Evolutionary conservation across 64 coral and sea anemone species (phyloP), one percentile per base, ranked within the genome.

Genomic region (Dendronephthya gigantea): DNA sequence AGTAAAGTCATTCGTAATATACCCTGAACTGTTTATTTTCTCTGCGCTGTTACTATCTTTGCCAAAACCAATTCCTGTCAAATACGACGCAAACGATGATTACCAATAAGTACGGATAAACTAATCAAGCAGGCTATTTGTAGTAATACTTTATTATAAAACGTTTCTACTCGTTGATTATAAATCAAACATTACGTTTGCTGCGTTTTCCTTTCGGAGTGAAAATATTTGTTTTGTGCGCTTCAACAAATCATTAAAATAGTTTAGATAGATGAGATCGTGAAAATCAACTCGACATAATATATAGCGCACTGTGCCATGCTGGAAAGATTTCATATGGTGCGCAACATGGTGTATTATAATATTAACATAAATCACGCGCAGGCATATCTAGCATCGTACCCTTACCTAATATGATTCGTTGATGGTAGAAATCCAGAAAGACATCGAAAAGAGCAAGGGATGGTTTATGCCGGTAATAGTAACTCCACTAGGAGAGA

Each of bases 181-280:
- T 35, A n/a, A 79, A 34, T 79, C 15, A 79, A 79, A 39, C 72
- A 36, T 35, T 79, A 39, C 9, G 12, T 17, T 12, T 12, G 25
- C 9, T 28, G 22, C 6, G 7, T 39, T 79, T 39, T 35, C 37
- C 72, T 33, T 79, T 79, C 14, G 15, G 36, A 36, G 72, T 17
- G 17, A 79, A 79, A 79, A 79, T 79, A 79, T 79, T 79, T 79
- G 72, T 79, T 79, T 79, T 79, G 72, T 39, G 9, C 72, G 72
- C 36, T 79, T 39, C 30, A 79, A 79, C 72, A 79, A 34, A 79
- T 79, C 72, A 79, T 79, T 79, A 79, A 79, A 79, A 79, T 79
- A 79, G 72, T 79, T 79, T 13, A 39, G 72, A 79, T 79, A 79
- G 36, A 79, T 79, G 36, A 36, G 72, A 79, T 79, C 22, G 55